Evolutionary conservation across 2,113 vertebrate genomes (phyloP).

Genomic region (Onychostruthus taczanowskii): DNA sequence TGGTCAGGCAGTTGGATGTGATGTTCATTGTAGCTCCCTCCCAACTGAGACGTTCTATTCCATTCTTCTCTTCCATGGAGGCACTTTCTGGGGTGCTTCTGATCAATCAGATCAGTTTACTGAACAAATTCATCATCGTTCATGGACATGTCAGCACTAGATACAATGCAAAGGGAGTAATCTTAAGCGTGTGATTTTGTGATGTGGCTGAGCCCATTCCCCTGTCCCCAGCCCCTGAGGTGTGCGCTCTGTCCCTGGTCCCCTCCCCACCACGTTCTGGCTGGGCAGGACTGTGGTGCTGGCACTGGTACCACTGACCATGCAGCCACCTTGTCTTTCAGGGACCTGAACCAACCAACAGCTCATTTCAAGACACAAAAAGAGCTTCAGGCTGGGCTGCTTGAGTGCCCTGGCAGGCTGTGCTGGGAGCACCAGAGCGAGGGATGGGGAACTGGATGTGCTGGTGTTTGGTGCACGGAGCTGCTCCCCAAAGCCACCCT

Average conservation of each 20-base stretch:
- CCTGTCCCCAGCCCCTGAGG: not conserved
- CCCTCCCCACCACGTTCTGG: not conserved
- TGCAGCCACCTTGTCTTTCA: rapidly evolving
- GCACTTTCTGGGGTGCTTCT: not conserved
- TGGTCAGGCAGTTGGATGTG: not conserved
- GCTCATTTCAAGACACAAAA: not conserved
- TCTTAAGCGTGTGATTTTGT: rapidly evolving
- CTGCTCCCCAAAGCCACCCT: not conserved
- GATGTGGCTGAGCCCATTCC: not conserved
- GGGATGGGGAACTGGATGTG: not conserved
- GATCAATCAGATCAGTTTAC: not conserved
- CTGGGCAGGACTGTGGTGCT: not conserved
- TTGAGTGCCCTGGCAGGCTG: rapidly evolving
- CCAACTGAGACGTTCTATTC: not conserved
- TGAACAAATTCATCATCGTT: not conserved
- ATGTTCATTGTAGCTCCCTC: not conserved
- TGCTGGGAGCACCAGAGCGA: rapidly evolving
- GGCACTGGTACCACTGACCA: not conserved
- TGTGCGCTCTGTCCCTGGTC: rapidly evolving
- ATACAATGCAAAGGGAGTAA: not conserved
- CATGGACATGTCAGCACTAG: not conserved
- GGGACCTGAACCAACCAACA: not conserved
- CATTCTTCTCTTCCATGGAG: not conserved
- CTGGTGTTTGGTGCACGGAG: not conserved
- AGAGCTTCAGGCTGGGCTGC: not conserved